A percentile compares a stretch with the other conserved stretches of the same genome.
These are phyloP conservation scores for Calidris pugnax DNA, from an alignment of 2,113 vertebrate species.

Conservation along the genomic window DNA sequence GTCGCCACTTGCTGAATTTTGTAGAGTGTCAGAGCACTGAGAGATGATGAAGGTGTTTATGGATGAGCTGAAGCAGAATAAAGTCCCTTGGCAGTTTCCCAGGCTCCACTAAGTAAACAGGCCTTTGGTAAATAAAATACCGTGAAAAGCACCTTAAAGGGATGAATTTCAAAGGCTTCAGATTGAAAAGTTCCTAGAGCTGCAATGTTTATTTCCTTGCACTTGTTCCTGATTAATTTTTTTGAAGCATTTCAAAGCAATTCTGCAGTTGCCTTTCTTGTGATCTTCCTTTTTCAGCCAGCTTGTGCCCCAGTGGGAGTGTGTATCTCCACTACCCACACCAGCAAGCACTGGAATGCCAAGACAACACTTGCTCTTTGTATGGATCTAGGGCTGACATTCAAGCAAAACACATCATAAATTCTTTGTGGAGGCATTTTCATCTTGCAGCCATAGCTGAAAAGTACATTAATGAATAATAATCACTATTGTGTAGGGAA, in stretches of 20 bases:
- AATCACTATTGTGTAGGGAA: slow-evolving; percentile 26
- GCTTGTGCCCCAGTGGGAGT: neutral
- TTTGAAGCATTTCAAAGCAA: neutral
- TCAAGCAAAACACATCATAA: slow-evolving; percentile 36
- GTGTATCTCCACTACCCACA: slow-evolving; percentile 21
- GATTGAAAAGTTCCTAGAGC: neutral
- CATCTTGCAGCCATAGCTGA: neutral
- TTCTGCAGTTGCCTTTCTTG: neutral
- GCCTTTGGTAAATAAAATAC: neutral
- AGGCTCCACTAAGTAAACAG: neutral
- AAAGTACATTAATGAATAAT: slow-evolving; percentile 5
- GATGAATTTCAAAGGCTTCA: neutral
- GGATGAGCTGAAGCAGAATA: neutral
- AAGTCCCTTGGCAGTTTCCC: neutral
- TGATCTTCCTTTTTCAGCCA: neutral
- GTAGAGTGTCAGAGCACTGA: neutral
- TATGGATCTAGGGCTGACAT: slow-evolving; percentile 54
- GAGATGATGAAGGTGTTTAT: neutral
- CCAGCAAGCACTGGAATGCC: slow-evolving; percentile 49
- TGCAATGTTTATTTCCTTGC: neutral
- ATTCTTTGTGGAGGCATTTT: slow-evolving; percentile 68
- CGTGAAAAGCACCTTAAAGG: neutral
- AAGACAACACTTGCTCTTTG: slow-evolving; percentile 48
- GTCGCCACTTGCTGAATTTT: neutral
- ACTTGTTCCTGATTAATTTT: neutral